Evolutionary conservation across 1,140 invertebrate species (phyloP).

Genomic region (Drosophila busckii): DNA sequence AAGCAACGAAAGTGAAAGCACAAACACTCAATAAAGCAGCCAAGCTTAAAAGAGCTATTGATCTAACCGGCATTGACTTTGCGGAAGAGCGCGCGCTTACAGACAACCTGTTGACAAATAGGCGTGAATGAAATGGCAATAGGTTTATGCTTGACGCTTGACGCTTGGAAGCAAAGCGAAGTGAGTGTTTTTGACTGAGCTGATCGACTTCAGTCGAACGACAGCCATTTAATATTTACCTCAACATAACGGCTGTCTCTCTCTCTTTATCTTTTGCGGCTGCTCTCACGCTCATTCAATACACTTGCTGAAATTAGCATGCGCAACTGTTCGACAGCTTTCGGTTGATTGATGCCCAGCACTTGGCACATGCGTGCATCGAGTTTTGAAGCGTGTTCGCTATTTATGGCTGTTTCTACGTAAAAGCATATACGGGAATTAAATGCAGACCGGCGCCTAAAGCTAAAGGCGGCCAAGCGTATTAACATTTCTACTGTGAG

Average conservation of each 20-base stretch:
- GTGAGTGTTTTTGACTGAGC: constrained; percentile 32
- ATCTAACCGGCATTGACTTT: constrained; percentile 56
- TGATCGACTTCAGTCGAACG: no score
- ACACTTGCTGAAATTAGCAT: constrained; percentile 62
- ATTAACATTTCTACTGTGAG: constrained; percentile 69
- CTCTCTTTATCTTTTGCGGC: not conserved
- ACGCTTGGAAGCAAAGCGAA: constrained; percentile 51
- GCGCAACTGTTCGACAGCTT: constrained; percentile 45
- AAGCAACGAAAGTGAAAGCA: constrained; percentile 55
- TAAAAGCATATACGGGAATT: constrained; percentile 59
- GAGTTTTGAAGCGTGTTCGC: constrained; percentile 18
- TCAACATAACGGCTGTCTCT: constrained; percentile 16
- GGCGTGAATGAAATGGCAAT: constrained; percentile 28
- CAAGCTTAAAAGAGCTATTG: constrained; percentile 52
- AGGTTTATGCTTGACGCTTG: constrained; percentile 36
- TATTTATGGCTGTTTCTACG: constrained; percentile 20
- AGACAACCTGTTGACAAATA: not conserved
- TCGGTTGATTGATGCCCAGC: constrained; percentile 9
- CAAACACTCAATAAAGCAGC: constrained; percentile 18
- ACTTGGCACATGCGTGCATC: constrained; percentile 17
- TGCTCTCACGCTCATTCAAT: no score
- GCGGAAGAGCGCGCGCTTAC: constrained; percentile 28
- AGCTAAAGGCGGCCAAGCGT: constrained; percentile 53
- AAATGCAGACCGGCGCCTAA: constrained; percentile 27
- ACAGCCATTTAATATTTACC: constrained; percentile 42